Evolutionary conservation across 2,797 vertebrate species (phyloP).

Genomic region (Cygnus olor): DNA sequence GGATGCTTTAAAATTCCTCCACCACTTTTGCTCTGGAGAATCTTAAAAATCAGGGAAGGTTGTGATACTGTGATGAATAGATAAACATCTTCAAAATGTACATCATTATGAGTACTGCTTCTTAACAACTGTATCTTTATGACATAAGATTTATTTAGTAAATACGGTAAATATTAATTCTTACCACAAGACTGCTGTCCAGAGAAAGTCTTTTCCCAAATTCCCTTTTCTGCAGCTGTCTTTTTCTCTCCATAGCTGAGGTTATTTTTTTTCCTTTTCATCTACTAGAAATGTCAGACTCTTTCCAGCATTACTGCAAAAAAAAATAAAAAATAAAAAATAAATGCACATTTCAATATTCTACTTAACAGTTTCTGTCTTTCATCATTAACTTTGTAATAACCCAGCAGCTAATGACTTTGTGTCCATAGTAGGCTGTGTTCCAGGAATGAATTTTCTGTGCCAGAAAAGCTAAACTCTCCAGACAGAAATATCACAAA

Average conservation of each 20-base stretch:
- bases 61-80: constrained; percentile 24
- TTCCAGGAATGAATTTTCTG: constrained; percentile 48
- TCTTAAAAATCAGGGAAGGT: neutral
- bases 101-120: neutral
- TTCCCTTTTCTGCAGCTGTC: constrained; percentile 82
- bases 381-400: constrained; percentile 69
- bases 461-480: constrained; percentile 33
- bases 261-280: constrained; percentile 72
- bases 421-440: constrained; percentile 23
- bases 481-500: constrained; percentile 35
- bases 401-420: constrained; percentile 76
- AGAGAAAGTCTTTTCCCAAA: constrained; percentile 85
- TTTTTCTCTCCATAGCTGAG: constrained; percentile 78
- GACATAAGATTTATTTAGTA: constrained; percentile 53
- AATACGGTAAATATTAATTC: constrained; percentile 73
- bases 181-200: constrained; percentile 86
- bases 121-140: constrained; percentile 41
- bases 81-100: constrained; percentile 24
- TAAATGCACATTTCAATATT: constrained; percentile 57
- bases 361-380: constrained; percentile 47
- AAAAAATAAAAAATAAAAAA: neutral
- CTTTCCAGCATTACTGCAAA: constrained; percentile 68
- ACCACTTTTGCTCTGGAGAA: neutral
- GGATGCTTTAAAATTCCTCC: neutral
- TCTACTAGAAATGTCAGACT: constrained; percentile 53